phyloP scores from a whole-genome alignment of 2,888 invertebrate genomes.

The Bruchidius siliquastri region DNA sequence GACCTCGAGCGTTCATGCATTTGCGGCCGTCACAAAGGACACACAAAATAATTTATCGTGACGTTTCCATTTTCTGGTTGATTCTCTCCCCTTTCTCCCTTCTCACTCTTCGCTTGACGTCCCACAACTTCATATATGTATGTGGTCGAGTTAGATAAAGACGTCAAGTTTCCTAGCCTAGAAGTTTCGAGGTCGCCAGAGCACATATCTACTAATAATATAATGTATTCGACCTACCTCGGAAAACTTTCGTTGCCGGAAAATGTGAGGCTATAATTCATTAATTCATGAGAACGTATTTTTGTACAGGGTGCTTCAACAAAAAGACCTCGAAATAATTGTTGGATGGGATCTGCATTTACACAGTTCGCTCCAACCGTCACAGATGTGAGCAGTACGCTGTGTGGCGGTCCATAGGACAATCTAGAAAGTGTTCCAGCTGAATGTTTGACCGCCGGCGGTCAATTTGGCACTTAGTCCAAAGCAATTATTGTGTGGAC shows the following conservation, averaged over 20 bases:
- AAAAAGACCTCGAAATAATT: too few species aligned
- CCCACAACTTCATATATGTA: not conserved
- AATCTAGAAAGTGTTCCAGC: too few species aligned
- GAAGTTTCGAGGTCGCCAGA: not conserved
- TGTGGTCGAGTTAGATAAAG: not conserved
- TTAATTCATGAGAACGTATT: not conserved
- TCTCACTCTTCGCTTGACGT: not conserved
- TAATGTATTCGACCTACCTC: not conserved
- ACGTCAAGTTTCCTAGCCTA: not conserved
- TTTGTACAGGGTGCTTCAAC: too few species aligned
- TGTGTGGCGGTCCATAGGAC: too few species aligned
- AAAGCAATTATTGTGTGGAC: too few species aligned
- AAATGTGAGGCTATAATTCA: not conserved
- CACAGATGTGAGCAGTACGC: too few species aligned
- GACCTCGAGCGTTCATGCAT: too few species aligned
- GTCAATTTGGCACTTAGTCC: too few species aligned
- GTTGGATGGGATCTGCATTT: too few species aligned
- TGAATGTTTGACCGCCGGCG: too few species aligned
- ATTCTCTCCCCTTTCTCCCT: not conserved
- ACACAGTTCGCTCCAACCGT: too few species aligned
- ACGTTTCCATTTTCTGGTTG: constrained; percentile 32
- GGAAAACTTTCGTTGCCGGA: not conserved
- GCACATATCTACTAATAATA: not conserved
- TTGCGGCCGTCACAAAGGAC: constrained; percentile 15
- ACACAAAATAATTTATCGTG: constrained; percentile 37